Conservation (phyloP, 2,888 invertebrate species). For the Mallateleia sp. region DNA sequence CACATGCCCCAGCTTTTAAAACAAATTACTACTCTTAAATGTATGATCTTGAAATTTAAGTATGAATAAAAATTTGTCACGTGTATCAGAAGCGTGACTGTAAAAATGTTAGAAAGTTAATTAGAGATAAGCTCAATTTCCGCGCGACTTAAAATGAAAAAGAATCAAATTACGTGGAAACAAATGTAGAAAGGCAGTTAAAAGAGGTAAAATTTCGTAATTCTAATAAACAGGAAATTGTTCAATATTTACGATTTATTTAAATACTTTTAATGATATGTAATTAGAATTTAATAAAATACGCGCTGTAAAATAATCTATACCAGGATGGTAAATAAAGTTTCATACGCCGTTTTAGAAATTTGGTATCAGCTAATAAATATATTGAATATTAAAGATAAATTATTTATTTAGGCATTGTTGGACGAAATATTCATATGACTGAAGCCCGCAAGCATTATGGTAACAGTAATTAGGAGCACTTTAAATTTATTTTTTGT, state of each 20-base stretch:
- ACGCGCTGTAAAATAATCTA: too few relatives aligned
- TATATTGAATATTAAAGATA: too few relatives aligned
- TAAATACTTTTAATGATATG: too few relatives aligned
- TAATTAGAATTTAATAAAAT: too few relatives aligned
- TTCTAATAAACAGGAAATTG: not conserved
- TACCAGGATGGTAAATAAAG: too few relatives aligned
- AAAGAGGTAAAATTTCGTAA: not conserved
- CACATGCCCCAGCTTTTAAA: constrained; percentile 56
- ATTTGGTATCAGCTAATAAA: too few relatives aligned
- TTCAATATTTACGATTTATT: too few relatives aligned
- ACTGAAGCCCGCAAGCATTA: constrained; percentile 37
- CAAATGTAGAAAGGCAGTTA: not conserved
- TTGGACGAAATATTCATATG: constrained; percentile 53
- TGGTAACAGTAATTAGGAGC: constrained; percentile 59
- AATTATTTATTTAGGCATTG: too few relatives aligned
- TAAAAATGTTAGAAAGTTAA: constrained; percentile 54
- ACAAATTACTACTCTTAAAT: constrained; percentile 59
- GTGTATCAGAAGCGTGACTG: constrained; percentile 57
- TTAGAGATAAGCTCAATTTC: constrained; percentile 58
- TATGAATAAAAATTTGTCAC: constrained; percentile 64
- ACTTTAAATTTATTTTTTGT: constrained; percentile 67
- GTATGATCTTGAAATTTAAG: constrained; percentile 54
- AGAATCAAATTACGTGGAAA: constrained; percentile 34
- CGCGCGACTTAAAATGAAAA: not conserved
- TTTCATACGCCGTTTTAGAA: too few relatives aligned